Evolutionary conservation across 2,888 invertebrate species (phyloP), one percentile per base, ranked within the genome.

Genomic region (Sympetrum striolatum): DNA sequence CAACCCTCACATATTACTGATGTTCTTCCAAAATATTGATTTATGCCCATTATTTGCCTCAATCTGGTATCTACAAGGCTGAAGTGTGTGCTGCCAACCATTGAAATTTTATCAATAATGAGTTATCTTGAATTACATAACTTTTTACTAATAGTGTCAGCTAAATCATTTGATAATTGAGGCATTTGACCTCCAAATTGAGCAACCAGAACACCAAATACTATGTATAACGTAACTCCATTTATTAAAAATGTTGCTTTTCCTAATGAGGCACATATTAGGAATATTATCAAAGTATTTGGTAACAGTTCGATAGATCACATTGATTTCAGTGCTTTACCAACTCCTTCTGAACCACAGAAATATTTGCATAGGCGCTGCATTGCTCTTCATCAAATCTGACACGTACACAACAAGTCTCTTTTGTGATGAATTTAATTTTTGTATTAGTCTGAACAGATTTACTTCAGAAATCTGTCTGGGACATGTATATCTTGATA

Each of bases 51-150:
- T 15, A 93, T 93, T 92, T 93, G 93, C 91, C 92, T 91, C 39
- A 93, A 91, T 86, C 93, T 91, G 48, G 92, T 91, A 91, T 93
- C 92, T 31, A 93, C 91, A 64, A 92, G 91, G 14, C 91, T 91
- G 1, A 93, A 92, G 5, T 92, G 91, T 48, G 90, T 92, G 35
- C 91, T 90, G 2, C 92, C 92, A 12, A 93, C 92, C 93, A 93
- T 93, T 31, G 93, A 93, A 82, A 93, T 92, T 92, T 93, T 93
- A 92, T 93, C 93, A 81, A 93, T 93, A 25, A 93, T 92, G 90
- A 93, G 90, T 53, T 92, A 90, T 91, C 92, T 91, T 31, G 92
- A 79, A 90, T 92, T 53, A 58, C 90, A 90, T 58, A 92, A 91
- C 64, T 92, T 91, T 90, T 90, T 91, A 90, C 92, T 90, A 35